Base-by-base conservation (phyloP, 1,140 invertebrate genomes). In the Onthophagus taurus region DNA sequence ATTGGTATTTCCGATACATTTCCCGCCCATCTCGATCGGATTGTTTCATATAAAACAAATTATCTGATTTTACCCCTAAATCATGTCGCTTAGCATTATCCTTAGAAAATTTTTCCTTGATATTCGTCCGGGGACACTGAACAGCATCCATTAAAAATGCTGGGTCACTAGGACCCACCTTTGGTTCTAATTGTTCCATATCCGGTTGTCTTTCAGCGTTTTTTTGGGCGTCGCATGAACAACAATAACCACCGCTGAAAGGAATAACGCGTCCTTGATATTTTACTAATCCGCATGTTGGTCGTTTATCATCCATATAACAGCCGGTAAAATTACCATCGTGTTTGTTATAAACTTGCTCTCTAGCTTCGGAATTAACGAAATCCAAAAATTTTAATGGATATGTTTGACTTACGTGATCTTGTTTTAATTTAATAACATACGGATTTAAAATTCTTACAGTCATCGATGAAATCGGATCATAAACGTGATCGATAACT, bases 171-270 rank as follows among this genome's bases (percentile, higher is more conserved):
- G 43, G 51, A 21, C 38, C 47, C 9, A 53, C 34, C 1, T 47
- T 17, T 20, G 31, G 23, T 16, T 47, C 45, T 18, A 31, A 24
- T 26, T 43, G 21, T 5, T 47, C 24, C 21, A 7, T 17, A 14
- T 42, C 30, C n/a, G 51, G 51, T 50, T 65, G 54, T 37, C 58
- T 39, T 18, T 42, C n/a, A 26, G 26, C 33, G 39, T 64, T 63
- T 18, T 54, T 50, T 29, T 48, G 35, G n/a, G 54, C 35, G 23
- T 63, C 55, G 48, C 69, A 71, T 23, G 68, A 68, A 51, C 69
- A 71, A 50, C 69, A 72, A 52, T 71, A 71, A 6, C 70, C 70
- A 42, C 65, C 54, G 47, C 69, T 71, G 37, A 60, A 68, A 1
- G 65, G 67, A 11, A 60, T 39, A 4, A 56, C 50, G 33, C 63